Evolutionary conservation across 2,888 invertebrate genomes (phyloP).

Genomic region (Agrilus mali): DNA sequence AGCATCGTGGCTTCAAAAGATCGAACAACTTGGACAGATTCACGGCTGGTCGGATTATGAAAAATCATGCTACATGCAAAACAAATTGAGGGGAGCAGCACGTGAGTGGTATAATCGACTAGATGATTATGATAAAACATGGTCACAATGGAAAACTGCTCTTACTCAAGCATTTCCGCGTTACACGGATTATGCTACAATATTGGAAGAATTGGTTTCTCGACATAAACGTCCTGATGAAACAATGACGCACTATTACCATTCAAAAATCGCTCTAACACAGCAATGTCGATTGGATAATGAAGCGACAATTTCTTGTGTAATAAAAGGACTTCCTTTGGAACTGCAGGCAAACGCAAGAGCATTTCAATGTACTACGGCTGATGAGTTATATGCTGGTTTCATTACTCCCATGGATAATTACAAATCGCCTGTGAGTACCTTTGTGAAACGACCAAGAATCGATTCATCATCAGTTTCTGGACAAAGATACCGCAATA

Average conservation of each 20-base stretch:
- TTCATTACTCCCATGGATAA: constrained; percentile 7
- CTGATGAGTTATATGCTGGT: constrained; percentile 4
- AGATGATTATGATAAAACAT: constrained; percentile 13
- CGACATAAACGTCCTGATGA: constrained; percentile 13
- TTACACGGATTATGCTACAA: constrained; percentile 15
- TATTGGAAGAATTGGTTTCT: constrained; percentile 17
- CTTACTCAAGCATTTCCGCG: constrained; percentile 1
- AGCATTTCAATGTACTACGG: constrained; percentile 5
- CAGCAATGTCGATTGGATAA: too few species aligned
- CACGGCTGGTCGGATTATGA: constrained; percentile 14
- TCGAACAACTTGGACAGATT: constrained; percentile 19
- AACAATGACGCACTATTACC: constrained; percentile 13
- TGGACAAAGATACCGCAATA: too few species aligned
- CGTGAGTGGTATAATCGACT: constrained; percentile 17
- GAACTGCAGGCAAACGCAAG: constrained; percentile 8
- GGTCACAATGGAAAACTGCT: constrained; percentile 18
- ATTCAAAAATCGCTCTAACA: too few species aligned
- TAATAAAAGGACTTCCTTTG: constrained; percentile 7
- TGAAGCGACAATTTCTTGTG: too few species aligned
- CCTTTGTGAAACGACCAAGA: too few species aligned
- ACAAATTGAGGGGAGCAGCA: constrained; percentile 15
- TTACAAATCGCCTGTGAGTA: constrained; percentile 6
- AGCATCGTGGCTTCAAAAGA: constrained; percentile 18
- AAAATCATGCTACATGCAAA: constrained; percentile 7
- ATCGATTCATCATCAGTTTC: too few species aligned